A percentile compares a stretch with the other conserved stretches of the same genome.
phyloP scores from a whole-genome alignment of 2,113 vertebrate species.

The Lasiurus borealis region DNA sequence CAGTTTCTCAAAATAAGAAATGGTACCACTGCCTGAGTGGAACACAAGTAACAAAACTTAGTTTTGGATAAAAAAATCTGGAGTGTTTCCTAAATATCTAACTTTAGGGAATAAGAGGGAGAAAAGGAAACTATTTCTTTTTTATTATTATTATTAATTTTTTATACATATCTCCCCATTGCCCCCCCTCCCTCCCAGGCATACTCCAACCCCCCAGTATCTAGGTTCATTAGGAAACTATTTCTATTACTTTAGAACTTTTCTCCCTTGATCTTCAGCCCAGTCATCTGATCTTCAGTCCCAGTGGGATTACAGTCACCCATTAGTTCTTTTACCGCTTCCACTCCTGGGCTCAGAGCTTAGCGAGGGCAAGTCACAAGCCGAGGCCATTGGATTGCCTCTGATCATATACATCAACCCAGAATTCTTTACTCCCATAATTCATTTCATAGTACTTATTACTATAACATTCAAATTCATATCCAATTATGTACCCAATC shows the following conservation, averaged over 20 bases:
- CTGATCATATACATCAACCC: background rate
- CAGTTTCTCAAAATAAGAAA: constrained; percentile 13
- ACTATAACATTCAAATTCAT: background rate
- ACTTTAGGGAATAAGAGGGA: background rate
- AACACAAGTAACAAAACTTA: constrained; percentile 14
- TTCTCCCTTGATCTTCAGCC: background rate
- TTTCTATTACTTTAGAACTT: background rate
- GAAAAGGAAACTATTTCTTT: constrained; percentile 29
- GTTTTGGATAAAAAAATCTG: constrained; percentile 20
- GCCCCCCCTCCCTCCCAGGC: too few relatives aligned
- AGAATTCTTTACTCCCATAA: background rate
- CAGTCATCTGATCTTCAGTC: background rate
- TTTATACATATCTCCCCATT: too few relatives aligned
- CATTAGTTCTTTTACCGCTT: background rate
- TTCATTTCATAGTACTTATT: constrained; percentile 16
- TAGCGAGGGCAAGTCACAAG: background rate
- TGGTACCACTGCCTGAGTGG: background rate
- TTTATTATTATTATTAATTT: too few relatives aligned
- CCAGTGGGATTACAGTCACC: background rate
- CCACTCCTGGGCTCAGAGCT: background rate
- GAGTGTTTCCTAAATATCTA: background rate
- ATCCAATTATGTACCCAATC: background rate
- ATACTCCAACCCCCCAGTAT: too few relatives aligned
- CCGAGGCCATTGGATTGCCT: background rate
- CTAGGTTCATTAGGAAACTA: too few relatives aligned